Base-by-base conservation (phyloP, 2,888 invertebrate genomes). In the Emmelina monodactyla region DNA sequence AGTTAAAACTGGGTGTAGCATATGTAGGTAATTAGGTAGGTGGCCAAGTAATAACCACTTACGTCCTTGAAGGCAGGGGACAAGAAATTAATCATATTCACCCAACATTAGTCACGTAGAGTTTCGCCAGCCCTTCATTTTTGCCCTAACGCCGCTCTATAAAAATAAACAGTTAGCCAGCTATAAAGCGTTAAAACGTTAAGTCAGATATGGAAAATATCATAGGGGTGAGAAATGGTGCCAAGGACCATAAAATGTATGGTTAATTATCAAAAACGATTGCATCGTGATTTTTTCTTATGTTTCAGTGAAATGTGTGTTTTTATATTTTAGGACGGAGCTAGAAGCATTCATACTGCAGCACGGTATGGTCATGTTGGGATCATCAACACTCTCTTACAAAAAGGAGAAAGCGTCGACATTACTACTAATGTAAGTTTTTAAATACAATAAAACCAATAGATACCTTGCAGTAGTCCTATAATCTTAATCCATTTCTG, bases 341-440 rank as follows among this genome's bases (percentile, higher is more conserved):
- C 98, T 0, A 85, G 98, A 39, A 97, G 97, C 62, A 92, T 99
- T 44, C 99, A 99, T 71, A 96, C 97, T 0, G 99, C 99, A 0
- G 97, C 98, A 9, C 86, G 92, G 56, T 94, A 95, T 55, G 99
- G 99, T 0, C 97, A 98, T 61, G 94, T 96, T 3, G 94, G 96
- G 16, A 97, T 98, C 57, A 97, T 98, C 58, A 96, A 94, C 66
- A 95, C 97, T 0, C 79, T 99, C 28, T 82, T 99, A 38, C 92
- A 94, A 60, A 94, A 97, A 65, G 98, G 98, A 32, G 98, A 98
- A 64, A 92, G 93, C 68, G 97, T 98, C 1, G 96, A 97, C 62
- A 91, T 94, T 29, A 90, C 90, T 22, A 97, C 97, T 6, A 96
- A 95, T 75, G 96, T 95, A 80, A 85, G 85, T 62, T 33, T 12